phyloP scores from a whole-genome alignment of 2,113 vertebrate genomes.

The Aythya baeri region DNA sequence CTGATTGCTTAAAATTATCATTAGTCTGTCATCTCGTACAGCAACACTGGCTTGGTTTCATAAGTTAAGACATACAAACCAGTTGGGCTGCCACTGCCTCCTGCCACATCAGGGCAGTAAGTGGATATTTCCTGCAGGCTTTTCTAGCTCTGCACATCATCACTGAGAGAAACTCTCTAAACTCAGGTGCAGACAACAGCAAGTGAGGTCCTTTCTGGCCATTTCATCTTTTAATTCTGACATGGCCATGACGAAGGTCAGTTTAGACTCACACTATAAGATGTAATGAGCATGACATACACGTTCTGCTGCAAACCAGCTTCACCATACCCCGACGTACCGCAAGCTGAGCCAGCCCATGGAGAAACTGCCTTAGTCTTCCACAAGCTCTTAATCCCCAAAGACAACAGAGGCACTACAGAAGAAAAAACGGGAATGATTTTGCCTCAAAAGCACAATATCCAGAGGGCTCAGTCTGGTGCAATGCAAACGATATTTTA shows the following conservation, averaged over 20 bases:
- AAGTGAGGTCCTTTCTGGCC: not conserved
- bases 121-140: not conserved
- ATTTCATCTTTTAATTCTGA: rapidly evolving
- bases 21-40: not conserved
- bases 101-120: not conserved
- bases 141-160: not conserved
- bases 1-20: not conserved
- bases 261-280: not conserved
- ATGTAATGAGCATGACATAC: not conserved
- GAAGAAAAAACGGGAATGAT: not conserved
- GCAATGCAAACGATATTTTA: not conserved
- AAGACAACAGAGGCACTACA: not conserved
- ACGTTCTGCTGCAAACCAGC: not conserved
- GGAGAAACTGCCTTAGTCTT: not conserved
- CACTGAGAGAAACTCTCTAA: not conserved
- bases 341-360: not conserved
- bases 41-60: not conserved
- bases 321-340: rapidly evolving
- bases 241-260: not conserved
- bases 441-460: not conserved
- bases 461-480: not conserved
- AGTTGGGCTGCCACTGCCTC: not conserved
- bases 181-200: not conserved
- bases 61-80: not conserved
- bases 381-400: not conserved